Percentiles rank a stretch among this genome's conserved stretches.
These are phyloP conservation scores for Lordiphosa clarofinis DNA, from an alignment of 1,140 invertebrate species.

Conservation along the genomic window DNA sequence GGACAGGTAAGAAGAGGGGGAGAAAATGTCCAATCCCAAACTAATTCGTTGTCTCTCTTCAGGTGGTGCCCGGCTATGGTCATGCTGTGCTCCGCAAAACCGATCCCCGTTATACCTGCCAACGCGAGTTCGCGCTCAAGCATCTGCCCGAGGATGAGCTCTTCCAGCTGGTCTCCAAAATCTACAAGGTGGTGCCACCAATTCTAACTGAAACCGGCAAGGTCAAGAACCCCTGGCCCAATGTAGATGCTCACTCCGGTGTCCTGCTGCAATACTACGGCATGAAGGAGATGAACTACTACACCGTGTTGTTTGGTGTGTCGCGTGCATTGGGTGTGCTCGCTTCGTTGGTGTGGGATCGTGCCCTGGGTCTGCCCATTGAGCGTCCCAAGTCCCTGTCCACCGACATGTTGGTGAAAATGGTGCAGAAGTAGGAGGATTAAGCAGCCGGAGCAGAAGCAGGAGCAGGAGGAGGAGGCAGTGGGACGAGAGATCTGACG, in stretches of 20 bases:
- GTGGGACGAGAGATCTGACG: conserved; percentile 14
- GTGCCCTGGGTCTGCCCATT: conserved; percentile 95
- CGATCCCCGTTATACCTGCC: conserved; percentile 94
- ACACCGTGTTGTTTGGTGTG: conserved; percentile 98
- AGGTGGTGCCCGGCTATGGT: conserved; percentile 98
- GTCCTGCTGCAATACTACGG: conserved; percentile 97
- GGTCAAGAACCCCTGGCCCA: conserved; percentile 99
- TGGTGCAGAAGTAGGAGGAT: conserved; percentile 73
- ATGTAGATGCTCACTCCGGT: conserved; percentile 98
- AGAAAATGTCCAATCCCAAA: too few species aligned
- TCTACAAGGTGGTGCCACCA: conserved; percentile 97
- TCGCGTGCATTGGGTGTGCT: conserved; percentile 95
- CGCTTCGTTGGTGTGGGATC: conserved; percentile 95
- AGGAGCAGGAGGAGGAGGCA: conserved; percentile 13
- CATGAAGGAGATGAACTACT: conserved; percentile 99
- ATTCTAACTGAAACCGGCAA: conserved; percentile 96
- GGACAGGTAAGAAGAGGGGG: conserved; percentile 83
- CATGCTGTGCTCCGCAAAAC: conserved; percentile 98
- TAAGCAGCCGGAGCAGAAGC: too few species aligned
- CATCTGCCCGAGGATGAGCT: conserved; percentile 95
- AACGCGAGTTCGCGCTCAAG: conserved; percentile 96
- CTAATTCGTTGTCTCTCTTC: too few species aligned
- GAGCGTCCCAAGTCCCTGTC: conserved; percentile 95
- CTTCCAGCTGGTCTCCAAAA: conserved; percentile 94
- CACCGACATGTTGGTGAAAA: conserved; percentile 70